Base-by-base conservation (phyloP, 2,113 vertebrate genomes). In the Edolisoma coerulescens region DNA sequence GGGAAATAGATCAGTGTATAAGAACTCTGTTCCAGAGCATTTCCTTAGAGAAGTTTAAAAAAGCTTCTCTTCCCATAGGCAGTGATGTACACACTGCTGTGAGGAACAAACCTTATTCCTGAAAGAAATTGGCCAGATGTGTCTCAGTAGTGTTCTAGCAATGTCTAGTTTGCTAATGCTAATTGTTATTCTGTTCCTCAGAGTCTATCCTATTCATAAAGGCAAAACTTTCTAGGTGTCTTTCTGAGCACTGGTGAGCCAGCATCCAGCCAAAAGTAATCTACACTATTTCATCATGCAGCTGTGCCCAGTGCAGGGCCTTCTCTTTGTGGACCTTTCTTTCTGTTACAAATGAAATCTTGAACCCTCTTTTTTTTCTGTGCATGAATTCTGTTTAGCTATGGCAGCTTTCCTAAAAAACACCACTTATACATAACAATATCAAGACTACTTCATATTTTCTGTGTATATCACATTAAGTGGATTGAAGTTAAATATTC, bases 401-500 rank as follows among this genome's bases (percentile, higher is more conserved):
- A 49, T 65, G 63, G 57, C 57, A 88, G 13, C 33, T 83, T 92
- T 93, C 71, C 71, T n/a, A n/a, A n/a, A 88, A 80, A 90, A 61
- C 30, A 61, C 13, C 35, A 42, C 28, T 83, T 92, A 44, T 1
- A 30, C 35, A 41, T 80, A 69, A 50, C 15, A 20, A 2, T 61
- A 77, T 63, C 45, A 74, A 80, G 28, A 71, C 11, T 61, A 53
- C 42, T 85, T 88, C 32, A 37, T 79, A 77, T 61, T 90, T 94
- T 86, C 45, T 64, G 27, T 50, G 14, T 61, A 39, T 54, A 49
- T 50, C 45, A 65, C 35, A 50, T 80, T 35, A 83, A 93, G 7
- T 57, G 28, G 84, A 79, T 39, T 78, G 57, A 64, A 90, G 21
- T 75, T 64, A 93, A 79, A 37, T 53, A 74, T 41, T 78, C 39